phyloP scores from a whole-genome alignment of 2,797 vertebrate species.

The Pseudochirops corinnae region DNA sequence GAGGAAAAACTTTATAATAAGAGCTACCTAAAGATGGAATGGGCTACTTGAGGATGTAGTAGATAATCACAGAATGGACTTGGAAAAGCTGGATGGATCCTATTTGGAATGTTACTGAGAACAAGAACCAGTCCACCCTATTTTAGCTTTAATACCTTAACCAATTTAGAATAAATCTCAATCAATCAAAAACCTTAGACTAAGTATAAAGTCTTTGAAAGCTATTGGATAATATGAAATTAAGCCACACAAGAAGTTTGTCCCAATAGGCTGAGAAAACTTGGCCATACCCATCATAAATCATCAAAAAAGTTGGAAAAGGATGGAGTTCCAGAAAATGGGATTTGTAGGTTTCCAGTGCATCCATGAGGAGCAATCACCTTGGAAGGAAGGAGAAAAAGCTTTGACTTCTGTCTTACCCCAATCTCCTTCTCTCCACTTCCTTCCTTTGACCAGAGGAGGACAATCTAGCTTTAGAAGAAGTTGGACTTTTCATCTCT shows the following conservation, averaged over 20 bases:
- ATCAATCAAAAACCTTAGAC: neutral
- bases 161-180: neutral
- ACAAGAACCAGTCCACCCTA: neutral
- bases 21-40: too few relatives aligned
- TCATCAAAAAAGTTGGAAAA: too few relatives aligned
- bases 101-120: neutral
- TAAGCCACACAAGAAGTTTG: neutral
- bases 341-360: neutral
- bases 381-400: too few relatives aligned
- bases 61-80: neutral
- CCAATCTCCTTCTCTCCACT: neutral
- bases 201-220: neutral
- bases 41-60: neutral
- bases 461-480: neutral
- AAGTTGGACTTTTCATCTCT: neutral
- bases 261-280: neutral
- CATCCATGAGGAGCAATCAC: neutral
- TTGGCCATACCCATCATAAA: neutral
- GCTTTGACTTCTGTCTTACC: neutral
- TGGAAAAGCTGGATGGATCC: neutral
- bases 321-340: neutral
- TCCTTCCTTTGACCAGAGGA: neutral
- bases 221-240: neutral
- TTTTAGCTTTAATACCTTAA: neutral
- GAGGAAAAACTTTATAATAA: neutral